Evolutionary conservation across 2,113 vertebrate genomes (phyloP), one percentile per base, ranked within the genome.

Genomic region (Saccopteryx bilineata): DNA sequence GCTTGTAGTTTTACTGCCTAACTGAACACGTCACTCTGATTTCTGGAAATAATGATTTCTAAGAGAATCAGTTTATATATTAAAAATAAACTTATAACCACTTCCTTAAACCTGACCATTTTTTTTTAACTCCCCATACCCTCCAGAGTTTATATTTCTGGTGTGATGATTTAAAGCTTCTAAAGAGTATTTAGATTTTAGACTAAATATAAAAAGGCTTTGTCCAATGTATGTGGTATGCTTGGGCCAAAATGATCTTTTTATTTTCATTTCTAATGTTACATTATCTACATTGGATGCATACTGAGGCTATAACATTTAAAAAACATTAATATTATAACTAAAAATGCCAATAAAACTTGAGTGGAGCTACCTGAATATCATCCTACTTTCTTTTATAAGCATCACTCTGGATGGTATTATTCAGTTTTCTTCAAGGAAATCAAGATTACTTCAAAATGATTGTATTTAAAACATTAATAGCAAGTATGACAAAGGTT

Each of bases 31-130:
- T 97, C 90, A 89, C 85, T 97, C 81, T 87, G 95, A 87, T 95
- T 96, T 97, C 97, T 98, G 87, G 96, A 96, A 71, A 90, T 96
- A 98, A 91, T 96, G 90, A 93, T 92, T 96, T 95, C 61, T 76
- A 85, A 90, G 86, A 94, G 90, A 97, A 97, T 94, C 39, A 66
- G 84, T 56, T 97, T 96, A 84, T 91, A 93, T 86, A 90, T 97
- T 97, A 60, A 97, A 97, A 96, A 93, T 92, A 94, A 94, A 90
- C 89, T 52, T 74, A 85, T 50, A 60, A 79, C 50, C 0, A 1
- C 75, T 92, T 96, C 86, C 85, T 89, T 89, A 80, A 93, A 94
- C 13, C 15, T 96, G 60, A 90, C 17, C 15, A 7, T 80, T 50
- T 97, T 83, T 83, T 39, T 95, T 91, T 48, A 31, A 75, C 14